Evolutionary conservation across 2,113 vertebrate species (phyloP), one percentile per base, ranked within the genome.

Genomic region (Phylloscopus whistleri): DNA sequence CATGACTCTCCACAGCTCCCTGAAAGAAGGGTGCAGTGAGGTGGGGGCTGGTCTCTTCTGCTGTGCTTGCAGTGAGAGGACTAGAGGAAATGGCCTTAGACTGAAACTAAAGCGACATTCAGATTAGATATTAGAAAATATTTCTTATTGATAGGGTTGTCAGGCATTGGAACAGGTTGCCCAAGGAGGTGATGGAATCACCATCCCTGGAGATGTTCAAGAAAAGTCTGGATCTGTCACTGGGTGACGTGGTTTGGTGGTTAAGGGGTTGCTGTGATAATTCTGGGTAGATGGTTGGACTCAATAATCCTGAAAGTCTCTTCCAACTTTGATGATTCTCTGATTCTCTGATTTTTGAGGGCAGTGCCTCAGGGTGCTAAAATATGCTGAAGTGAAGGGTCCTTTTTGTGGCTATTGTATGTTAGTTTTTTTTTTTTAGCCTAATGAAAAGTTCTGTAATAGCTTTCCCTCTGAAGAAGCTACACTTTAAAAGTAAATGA

Each of bases 1-100:
- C 11, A 15, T 15, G 0, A 1, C 18, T 23, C 27, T 53, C 33
- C 31, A 3, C 11, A 60, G 0, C 27, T 60, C 20, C 15, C 23
- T 78, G 10, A 33, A 52, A 60, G 22, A 23, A 78, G 22, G 12
- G 6, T 20, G 33, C 3, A 33, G 12, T 33, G 73, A 46, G 12
- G 2, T 10, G 12, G 9, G 21, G 14, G 12, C 11, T 2, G 0
- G 10, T 33, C 17, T n/a, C n/a, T n/a, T 86, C 13, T 43, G 4
- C 26, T 6, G 3, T 16, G 17, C 15, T 26, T 31, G 14, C 43
- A 64, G 21, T 31, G 43, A 73, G 21, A 58, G 11, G 22, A 37
- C 2, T 15, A 80, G 26, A 64, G 12, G 35, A 87, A 78, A 69
- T 8, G 23, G 23, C 10, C 28, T 16, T 46, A 53, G 2, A 2